Evolutionary conservation across 2,888 invertebrate species (phyloP), one percentile per base, ranked within the genome.

Genomic region (Leptinotarsa peninsularis): DNA sequence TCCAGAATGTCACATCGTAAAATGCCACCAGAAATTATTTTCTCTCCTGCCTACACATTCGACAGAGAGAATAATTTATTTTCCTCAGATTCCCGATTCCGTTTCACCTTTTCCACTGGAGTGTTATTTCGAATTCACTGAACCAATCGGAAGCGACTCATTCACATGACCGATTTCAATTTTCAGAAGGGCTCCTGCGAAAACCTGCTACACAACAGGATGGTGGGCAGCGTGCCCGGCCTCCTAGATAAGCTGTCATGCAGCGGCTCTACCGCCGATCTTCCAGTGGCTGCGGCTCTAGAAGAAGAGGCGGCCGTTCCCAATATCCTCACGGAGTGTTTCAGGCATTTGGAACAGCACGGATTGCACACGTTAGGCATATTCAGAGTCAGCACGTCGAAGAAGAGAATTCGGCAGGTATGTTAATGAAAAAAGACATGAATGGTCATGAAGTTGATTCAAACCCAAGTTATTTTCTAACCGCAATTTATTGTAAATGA

Each of bases 311-410:
- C 91, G 4, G 89, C 91, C 74, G 94, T 97, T 18, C 97, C 97
- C 0, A 91, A 91, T 49, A 91, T 98, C 80, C 93, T 97, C 56
- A 91, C 91, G 74, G 93, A 93, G 79, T 97, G 97, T 86, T 93
- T 96, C 77, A 91, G 92, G 81, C 95, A 97, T 88, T 91, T 98
- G 78, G 93, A 96, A 85, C 90, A 91, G 71, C 91, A 94, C 83
- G 97, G 97, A 43, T 90, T 98, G 66, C 92, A 93, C 84, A 96
- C 95, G 60, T 91, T 96, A 21, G 98, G 98, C 2, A 93, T 98
- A 76, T 98, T 98, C 89, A 91, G 98, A 81, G 96, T 98, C 66
- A 96, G 97, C 80, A 94, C 96, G 52, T 97, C 97, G 4, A 96
- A 96, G 88, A 98, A 97, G 87, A 91, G 97, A 86, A 95, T 97